These are phyloP conservation scores for Lamproptera curius DNA, from an alignment of 2,888 invertebrate genomes.

Conservation along the genomic window DNA sequence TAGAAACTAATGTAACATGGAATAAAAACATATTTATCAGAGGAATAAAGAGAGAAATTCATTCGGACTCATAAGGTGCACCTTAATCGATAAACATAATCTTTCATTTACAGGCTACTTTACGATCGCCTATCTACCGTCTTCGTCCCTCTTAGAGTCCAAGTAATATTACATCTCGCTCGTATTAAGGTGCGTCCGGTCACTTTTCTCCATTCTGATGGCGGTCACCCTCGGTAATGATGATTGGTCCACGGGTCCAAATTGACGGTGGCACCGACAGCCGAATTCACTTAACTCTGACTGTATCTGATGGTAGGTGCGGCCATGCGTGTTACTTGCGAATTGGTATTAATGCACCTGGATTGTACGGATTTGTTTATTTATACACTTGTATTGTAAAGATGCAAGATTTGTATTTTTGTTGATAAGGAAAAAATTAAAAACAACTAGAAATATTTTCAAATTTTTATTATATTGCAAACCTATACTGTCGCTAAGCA, in stretches of 20 bases:
- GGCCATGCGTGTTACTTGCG: too few species aligned
- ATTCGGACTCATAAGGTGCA: conserved; percentile 55
- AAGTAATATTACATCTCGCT: conserved; percentile 34
- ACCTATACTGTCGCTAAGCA: too few species aligned
- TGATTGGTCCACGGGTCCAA: conserved; percentile 65
- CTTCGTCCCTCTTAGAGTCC: conserved; percentile 30
- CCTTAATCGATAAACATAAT: conserved; percentile 76
- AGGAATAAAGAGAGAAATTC: conserved; percentile 64
- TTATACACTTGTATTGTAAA: too few species aligned
- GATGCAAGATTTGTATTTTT: too few species aligned
- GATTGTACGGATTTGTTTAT: too few species aligned
- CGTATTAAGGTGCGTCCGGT: conserved; percentile 48
- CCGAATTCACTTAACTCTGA: conserved; percentile 68
- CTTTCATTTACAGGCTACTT: conserved; percentile 72
- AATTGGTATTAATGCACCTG: too few species aligned
- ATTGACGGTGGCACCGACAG: conserved; percentile 67
- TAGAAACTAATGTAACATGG: too few species aligned
- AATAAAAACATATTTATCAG: too few species aligned
- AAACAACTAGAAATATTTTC: too few species aligned
- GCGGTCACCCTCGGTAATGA: conserved; percentile 49
- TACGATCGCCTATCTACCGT: conserved; percentile 45
- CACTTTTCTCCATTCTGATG: conserved; percentile 39
- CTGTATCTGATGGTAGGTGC: conserved; percentile 15
- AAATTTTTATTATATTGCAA: too few species aligned
- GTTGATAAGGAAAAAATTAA: too few species aligned